Evolutionary conservation across 2,797 vertebrate species (phyloP).

Genomic region (Mycteria americana): DNA sequence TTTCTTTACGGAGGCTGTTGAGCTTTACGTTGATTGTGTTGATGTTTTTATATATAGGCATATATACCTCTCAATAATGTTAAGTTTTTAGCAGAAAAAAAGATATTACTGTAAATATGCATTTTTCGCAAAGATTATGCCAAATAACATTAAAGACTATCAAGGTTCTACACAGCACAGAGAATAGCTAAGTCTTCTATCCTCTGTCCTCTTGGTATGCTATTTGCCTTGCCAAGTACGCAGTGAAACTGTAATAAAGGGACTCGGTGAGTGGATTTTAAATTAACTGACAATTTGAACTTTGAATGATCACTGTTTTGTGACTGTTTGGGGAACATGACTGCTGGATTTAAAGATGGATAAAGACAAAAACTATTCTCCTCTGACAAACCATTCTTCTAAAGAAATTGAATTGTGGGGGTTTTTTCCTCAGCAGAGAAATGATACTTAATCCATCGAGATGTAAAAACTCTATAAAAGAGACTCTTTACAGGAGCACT

Average conservation of each 20-base stretch:
- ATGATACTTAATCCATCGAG: slow-evolving; percentile 72
- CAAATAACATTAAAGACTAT: neutral
- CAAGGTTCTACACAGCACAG: neutral
- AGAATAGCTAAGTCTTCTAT: neutral
- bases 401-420: slow-evolving; percentile 63
- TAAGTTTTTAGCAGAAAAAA: neutral
- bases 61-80: neutral
- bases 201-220: neutral
- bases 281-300: slow-evolving; percentile 70
- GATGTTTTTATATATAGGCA: neutral
- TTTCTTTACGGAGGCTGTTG: neutral
- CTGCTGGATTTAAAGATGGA: slow-evolving; percentile 63
- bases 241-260: slow-evolving; percentile 32
- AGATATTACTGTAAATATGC: neutral
- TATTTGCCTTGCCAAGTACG: slow-evolving; percentile 13
- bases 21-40: neutral
- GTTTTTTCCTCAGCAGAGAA: slow-evolving; percentile 11
- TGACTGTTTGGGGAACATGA: slow-evolving; percentile 58
- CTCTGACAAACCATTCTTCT: slow-evolving; percentile 65
- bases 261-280: slow-evolving; percentile 34
- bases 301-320: slow-evolving; percentile 71
- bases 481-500: slow-evolving; percentile 55
- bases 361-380: slow-evolving; percentile 59
- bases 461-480: slow-evolving; percentile 76
- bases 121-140: neutral